These are phyloP conservation scores for Mustelus asterias DNA, from an alignment of 2,113 vertebrate genomes.

Conservation along the genomic window DNA sequence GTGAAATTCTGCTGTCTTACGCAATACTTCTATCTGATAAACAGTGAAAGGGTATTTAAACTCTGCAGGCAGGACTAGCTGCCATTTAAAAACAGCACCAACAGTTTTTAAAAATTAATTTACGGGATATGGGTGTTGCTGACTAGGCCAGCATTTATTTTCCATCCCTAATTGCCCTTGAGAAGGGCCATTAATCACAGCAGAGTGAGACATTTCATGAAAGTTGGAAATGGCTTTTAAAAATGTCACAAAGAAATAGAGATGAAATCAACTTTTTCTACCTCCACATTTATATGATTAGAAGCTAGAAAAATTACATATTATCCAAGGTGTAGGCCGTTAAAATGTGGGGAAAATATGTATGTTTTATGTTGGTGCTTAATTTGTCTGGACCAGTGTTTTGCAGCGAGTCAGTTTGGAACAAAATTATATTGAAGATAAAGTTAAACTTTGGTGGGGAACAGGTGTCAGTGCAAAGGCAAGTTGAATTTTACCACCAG, in stretches of 20 bases:
- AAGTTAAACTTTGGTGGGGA: not conserved
- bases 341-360: not conserved
- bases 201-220: not conserved
- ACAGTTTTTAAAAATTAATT: too few relatives aligned
- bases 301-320: not conserved
- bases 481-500: not conserved
- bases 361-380: not conserved
- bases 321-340: too few relatives aligned
- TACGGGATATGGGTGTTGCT: too few relatives aligned
- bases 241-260: not conserved
- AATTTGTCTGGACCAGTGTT: not conserved
- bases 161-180: too few relatives aligned
- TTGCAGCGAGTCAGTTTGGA: not conserved
- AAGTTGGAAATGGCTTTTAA: not conserved
- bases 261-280: not conserved
- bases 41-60: too few relatives aligned
- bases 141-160: too few relatives aligned
- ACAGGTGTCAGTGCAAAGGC: not conserved
- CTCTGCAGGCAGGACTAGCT: too few relatives aligned
- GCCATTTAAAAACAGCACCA: too few relatives aligned
- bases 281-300: not conserved
- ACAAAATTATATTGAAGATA: not conserved
- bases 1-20: too few relatives aligned
- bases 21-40: too few relatives aligned
- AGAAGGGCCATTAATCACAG: not conserved